phyloP scores from a whole-genome alignment of 2,888 invertebrate genomes.

The Nephrotoma flavescens region DNA sequence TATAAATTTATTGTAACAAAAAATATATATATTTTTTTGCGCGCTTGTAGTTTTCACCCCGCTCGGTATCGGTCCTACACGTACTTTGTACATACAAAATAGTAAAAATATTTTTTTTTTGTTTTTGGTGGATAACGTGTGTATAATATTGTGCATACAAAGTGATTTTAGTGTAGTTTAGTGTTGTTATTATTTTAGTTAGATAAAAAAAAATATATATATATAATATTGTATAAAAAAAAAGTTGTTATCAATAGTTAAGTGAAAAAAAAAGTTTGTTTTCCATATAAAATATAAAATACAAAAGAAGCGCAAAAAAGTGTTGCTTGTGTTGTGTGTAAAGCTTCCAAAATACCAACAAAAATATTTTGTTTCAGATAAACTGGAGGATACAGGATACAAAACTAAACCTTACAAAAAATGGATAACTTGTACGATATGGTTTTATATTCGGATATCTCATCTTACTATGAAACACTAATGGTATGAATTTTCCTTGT shows the following conservation, averaged over 20 bases:
- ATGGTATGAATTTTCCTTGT: conserved; percentile 32
- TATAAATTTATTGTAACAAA: neutral
- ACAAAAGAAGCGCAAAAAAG: neutral
- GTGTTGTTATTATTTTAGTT: neutral
- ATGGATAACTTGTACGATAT: conserved; percentile 36
- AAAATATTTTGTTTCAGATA: neutral
- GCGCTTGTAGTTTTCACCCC: neutral
- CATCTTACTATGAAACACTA: conserved; percentile 44
- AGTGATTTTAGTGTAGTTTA: neutral
- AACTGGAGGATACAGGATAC: neutral
- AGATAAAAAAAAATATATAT: neutral
- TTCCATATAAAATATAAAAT: neutral
- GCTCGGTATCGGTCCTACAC: neutral
- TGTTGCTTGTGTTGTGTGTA: neutral
- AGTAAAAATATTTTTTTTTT: neutral
- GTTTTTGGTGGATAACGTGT: neutral
- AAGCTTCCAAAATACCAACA: neutral
- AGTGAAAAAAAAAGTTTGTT: neutral
- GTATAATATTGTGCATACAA: neutral
- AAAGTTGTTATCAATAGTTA: neutral
- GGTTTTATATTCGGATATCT: conserved; percentile 45
- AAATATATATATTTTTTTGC: neutral
- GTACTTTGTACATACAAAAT: neutral
- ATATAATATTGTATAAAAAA: no score
- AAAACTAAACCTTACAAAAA: neutral